These are phyloP conservation scores for Vipera latastei DNA, from an alignment of 2,797 vertebrate genomes.

Conservation along the genomic window DNA sequence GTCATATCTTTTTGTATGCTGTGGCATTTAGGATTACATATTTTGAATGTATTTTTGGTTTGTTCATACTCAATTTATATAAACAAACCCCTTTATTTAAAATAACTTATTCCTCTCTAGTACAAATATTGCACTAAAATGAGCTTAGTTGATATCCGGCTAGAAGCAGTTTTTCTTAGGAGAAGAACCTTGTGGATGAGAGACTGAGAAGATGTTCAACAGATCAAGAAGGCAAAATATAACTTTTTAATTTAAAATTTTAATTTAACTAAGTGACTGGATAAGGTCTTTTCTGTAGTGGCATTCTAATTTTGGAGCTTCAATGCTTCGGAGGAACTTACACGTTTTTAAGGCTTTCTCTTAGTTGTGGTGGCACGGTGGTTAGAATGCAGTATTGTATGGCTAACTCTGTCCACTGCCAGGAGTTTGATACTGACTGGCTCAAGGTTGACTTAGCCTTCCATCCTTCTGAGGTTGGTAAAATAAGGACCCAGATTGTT, in stretches of 20 bases:
- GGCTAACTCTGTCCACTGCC: not conserved
- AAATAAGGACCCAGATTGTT: not conserved
- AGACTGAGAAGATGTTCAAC: not conserved
- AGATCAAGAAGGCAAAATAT: not conserved
- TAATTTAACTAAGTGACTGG: not conserved
- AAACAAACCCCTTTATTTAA: slow-evolving; percentile 13
- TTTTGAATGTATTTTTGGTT: not conserved
- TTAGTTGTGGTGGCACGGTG: not conserved
- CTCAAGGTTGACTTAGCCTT: not conserved
- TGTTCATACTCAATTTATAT: not conserved
- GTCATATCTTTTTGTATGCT: not conserved
- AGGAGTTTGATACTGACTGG: not conserved
- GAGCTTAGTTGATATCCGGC: not conserved
- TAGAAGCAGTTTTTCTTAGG: not conserved
- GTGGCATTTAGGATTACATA: not conserved
- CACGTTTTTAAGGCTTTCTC: not conserved
- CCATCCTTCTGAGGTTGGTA: not conserved
- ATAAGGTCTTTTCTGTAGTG: not conserved
- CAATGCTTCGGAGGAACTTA: not conserved
- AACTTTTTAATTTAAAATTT: not conserved
- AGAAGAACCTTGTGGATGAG: not conserved
- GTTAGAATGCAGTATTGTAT: not conserved
- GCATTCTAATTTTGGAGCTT: not conserved
- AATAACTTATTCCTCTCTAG: not conserved
- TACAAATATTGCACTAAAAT: not conserved